Percentiles rank a stretch among this genome's conserved stretches.
phyloP scores from a whole-genome alignment of 2,113 vertebrate species.

The Pseudopipra pipra region DNA sequence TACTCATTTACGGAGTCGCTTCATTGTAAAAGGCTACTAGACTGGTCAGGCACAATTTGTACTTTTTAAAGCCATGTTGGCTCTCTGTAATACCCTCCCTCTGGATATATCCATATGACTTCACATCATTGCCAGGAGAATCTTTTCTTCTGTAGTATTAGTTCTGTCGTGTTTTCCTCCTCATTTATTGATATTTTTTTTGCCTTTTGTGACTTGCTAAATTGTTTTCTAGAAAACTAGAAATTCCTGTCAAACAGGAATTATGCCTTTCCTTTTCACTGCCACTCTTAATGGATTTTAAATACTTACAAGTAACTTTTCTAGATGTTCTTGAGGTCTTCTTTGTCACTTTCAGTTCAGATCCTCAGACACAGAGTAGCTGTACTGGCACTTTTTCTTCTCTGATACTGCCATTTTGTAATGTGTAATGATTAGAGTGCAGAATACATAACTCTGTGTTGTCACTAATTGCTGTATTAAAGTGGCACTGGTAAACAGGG shows the following conservation, averaged over 20 bases:
- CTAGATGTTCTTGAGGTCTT: neutral
- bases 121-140: neutral
- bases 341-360: neutral
- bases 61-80: neutral
- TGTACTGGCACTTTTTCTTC: neutral
- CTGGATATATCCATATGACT: neutral
- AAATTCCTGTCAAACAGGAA: neutral
- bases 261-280: neutral
- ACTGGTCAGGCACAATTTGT: neutral
- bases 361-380: neutral
- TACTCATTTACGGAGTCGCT: neutral
- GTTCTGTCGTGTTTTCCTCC: neutral
- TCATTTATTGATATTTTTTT: neutral
- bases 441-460: neutral
- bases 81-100: neutral
- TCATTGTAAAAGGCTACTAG: neutral
- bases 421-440: neutral
- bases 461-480: neutral
- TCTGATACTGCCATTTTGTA: neutral
- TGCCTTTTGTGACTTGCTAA: neutral
- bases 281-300: neutral
- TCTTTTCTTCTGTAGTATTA: neutral
- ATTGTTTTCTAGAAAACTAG: neutral
- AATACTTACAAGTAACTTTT: neutral
- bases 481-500: no score